Evolutionary conservation across 2,888 invertebrate genomes (phyloP).

Genomic region (Blera fallax): DNA sequence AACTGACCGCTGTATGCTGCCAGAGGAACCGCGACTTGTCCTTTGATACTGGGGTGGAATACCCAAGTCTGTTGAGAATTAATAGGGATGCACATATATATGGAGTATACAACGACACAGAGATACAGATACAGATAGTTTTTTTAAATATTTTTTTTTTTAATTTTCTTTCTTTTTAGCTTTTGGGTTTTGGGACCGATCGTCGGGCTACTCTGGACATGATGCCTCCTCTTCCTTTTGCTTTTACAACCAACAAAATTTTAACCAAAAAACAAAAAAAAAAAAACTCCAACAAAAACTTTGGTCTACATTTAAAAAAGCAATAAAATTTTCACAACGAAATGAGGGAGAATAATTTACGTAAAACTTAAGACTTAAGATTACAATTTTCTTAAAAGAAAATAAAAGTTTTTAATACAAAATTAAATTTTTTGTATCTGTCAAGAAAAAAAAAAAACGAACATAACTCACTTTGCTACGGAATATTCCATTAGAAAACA

Average conservation of each 20-base stretch:
- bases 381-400: neutral
- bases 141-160: slow-evolving; percentile 16
- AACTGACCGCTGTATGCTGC: slow-evolving; percentile 95
- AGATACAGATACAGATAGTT: slow-evolving; percentile 36
- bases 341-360: slow-evolving; percentile 20
- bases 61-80: slow-evolving; percentile 71
- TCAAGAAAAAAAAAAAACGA: slow-evolving; percentile 11
- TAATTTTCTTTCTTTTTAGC: slow-evolving; percentile 12
- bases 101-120: slow-evolving; percentile 61
- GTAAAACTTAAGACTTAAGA: neutral
- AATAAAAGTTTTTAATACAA: neutral
- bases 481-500: slow-evolving; percentile 38
- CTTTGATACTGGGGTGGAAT: slow-evolving; percentile 83
- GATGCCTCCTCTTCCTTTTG: slow-evolving; percentile 55
- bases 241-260: slow-evolving; percentile 35
- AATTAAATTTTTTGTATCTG: neutral
- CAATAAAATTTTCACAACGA: slow-evolving; percentile 54
- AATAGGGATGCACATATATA: slow-evolving; percentile 65
- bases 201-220: slow-evolving; percentile 46
- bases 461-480: slow-evolving; percentile 57
- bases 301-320: slow-evolving; percentile 59
- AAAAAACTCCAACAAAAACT: slow-evolving; percentile 14
- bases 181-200: slow-evolving; percentile 17
- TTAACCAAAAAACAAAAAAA: neutral
- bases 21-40: slow-evolving; percentile 90